These are phyloP conservation scores for Paragorgia papillata DNA, from an alignment of 92 coral and sea anemone genomes.

Conservation along the genomic window DNA sequence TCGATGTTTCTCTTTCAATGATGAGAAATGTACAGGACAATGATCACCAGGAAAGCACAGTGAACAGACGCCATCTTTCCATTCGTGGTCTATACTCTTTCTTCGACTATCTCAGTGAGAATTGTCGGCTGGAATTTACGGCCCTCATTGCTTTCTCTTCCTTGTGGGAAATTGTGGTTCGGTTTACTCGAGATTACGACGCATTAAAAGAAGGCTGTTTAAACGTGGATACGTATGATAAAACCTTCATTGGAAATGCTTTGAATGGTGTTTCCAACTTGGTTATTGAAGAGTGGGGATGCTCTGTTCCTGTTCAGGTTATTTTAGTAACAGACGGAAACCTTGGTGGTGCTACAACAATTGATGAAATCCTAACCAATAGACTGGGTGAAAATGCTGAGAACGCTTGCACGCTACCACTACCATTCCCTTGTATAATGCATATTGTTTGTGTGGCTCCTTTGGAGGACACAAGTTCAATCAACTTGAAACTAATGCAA, in stretches of 20 bases:
- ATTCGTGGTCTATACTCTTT: constrained; percentile 85
- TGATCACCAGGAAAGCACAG: constrained; percentile 70
- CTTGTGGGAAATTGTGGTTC: constrained; percentile 99
- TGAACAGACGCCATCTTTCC: constrained; percentile 87
- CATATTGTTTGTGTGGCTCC: constrained; percentile 84
- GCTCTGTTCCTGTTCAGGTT: constrained; percentile 91
- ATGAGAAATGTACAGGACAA: constrained; percentile 71
- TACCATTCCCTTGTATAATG: constrained; percentile 91
- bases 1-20: constrained; percentile 99
- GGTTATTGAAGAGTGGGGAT: constrained; percentile 98
- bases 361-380: constrained; percentile 77
- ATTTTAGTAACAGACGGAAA: constrained; percentile 94
- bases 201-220: constrained; percentile 96
- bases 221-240: constrained; percentile 92
- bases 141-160: constrained; percentile 96
- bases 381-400: constrained; percentile 61
- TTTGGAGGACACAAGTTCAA: constrained; percentile 59
- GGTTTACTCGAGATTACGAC: constrained; percentile 94
- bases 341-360: constrained; percentile 82
- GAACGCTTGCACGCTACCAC: constrained; percentile 73
- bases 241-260: constrained; percentile 91
- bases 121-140: constrained; percentile 90
- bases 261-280: constrained; percentile 96
- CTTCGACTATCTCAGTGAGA: constrained; percentile 80
- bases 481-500: constrained; percentile 74